Evolutionary conservation across 2,888 invertebrate genomes (phyloP).

Genomic region (Macaria liturata): DNA sequence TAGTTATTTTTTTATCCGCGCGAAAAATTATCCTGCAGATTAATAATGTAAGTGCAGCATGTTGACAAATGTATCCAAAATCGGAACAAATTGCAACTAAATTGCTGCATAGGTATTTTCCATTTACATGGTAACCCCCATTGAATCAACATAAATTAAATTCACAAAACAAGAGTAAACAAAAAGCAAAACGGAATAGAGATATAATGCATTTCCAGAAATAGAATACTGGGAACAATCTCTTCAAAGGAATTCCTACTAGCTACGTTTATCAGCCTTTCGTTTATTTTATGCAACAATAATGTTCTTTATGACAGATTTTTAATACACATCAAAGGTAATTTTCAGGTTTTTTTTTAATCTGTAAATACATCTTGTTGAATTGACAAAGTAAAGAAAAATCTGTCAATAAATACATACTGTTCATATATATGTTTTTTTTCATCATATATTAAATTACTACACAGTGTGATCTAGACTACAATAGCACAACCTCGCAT

Average conservation of each 20-base stretch:
- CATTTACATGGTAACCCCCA: too few relatives aligned
- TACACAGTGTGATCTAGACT: slow-evolving; percentile 3
- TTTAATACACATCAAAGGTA: not conserved
- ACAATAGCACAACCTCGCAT: slow-evolving; percentile 9
- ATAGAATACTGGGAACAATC: slow-evolving; percentile 20
- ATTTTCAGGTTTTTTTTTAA: not conserved
- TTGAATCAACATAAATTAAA: not conserved
- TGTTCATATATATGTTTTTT: not conserved
- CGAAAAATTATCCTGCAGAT: too few relatives aligned
- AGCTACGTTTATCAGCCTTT: slow-evolving; percentile 17
- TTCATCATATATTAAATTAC: not conserved
- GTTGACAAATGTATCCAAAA: too few relatives aligned
- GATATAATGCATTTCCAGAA: slow-evolving; percentile 6
- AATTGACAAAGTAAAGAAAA: not conserved
- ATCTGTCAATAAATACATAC: slow-evolving; percentile 2
- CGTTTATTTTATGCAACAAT: slow-evolving; percentile 10
- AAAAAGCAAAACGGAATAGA: slow-evolving; percentile 6
- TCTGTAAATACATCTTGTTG: too few relatives aligned
- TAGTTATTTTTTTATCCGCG: too few relatives aligned
- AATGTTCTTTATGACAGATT: slow-evolving; percentile 8
- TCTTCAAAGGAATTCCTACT: slow-evolving; percentile 12
- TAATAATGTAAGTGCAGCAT: too few relatives aligned
- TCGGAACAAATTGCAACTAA: too few relatives aligned
- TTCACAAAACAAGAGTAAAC: not conserved
- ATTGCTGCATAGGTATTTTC: too few relatives aligned